These are phyloP conservation scores for Gymnocheta viridis DNA, from an alignment of 2,888 invertebrate genomes.

Conservation along the genomic window DNA sequence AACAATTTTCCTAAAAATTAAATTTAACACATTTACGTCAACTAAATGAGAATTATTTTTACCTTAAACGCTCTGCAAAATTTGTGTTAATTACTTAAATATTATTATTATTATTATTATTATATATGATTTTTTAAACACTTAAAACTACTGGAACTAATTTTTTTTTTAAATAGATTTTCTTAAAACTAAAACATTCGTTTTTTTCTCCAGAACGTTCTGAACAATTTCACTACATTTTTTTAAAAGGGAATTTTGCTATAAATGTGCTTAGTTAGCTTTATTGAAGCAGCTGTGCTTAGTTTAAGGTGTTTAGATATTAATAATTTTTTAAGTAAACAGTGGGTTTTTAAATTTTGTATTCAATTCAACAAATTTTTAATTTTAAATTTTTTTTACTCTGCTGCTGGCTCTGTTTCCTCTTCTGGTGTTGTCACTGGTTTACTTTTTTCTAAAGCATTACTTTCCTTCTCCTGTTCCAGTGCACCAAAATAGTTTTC, in stretches of 20 bases:
- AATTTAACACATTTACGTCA: conserved; percentile 45
- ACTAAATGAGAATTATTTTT: conserved; percentile 51
- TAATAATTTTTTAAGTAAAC: neutral
- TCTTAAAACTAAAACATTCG: conserved; percentile 23
- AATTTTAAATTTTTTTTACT: neutral
- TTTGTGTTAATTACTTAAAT: conserved; percentile 13
- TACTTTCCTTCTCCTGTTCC: conserved; percentile 51
- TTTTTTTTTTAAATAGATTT: neutral
- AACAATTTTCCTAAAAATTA: conserved; percentile 43
- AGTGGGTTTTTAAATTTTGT: neutral
- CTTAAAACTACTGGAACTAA: conserved; percentile 17
- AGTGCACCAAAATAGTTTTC: conserved; percentile 78
- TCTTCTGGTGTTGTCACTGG: neutral
- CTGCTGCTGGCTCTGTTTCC: neutral
- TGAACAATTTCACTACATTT: neutral
- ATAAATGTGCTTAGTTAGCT: neutral
- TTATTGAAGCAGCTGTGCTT: neutral
- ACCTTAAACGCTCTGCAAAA: conserved; percentile 54
- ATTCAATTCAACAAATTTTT: neutral
- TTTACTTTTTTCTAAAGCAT: conserved; percentile 61
- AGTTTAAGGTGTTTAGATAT: neutral
- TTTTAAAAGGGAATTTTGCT: too few relatives aligned
- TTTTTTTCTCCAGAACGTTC: conserved; percentile 41
- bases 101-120: neutral
- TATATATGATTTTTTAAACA: neutral